phyloP scores from a whole-genome alignment of 2,113 vertebrate genomes.

The Tyrannus savana region DNA sequence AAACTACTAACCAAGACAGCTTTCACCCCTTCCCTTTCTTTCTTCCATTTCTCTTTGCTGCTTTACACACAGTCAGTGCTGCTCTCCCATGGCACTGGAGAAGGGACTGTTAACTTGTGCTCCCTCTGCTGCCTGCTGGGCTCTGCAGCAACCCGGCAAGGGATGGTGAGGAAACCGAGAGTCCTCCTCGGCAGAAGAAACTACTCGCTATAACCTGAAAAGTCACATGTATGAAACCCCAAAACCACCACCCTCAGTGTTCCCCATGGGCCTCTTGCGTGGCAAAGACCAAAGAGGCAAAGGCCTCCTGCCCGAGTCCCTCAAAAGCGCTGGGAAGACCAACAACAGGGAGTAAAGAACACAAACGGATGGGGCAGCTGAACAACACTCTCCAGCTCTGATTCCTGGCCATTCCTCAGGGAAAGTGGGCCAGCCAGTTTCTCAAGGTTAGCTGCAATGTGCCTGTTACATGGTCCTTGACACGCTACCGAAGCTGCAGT shows the following conservation, averaged over 20 bases:
- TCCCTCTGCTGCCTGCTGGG: slow-evolving; percentile 62
- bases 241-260: accelerated
- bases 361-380: neutral
- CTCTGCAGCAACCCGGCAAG: neutral
- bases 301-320: neutral
- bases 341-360: neutral
- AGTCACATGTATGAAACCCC: neutral
- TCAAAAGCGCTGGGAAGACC: neutral
- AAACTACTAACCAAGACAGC: neutral
- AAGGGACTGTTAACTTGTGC: slow-evolving; percentile 25
- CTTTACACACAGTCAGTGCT: neutral
- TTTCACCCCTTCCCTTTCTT: neutral
- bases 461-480: neutral
- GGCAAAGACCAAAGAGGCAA: neutral
- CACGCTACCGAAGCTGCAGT: neutral
- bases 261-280: too few relatives aligned
- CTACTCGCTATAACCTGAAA: neutral
- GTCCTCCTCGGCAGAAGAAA: neutral
- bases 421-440: neutral
- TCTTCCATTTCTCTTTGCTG: neutral
- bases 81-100: neutral
- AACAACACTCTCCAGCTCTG: neutral
- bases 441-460: neutral
- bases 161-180: neutral
- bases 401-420: neutral